Evolutionary conservation across 2,797 vertebrate species (phyloP), one percentile per base, ranked within the genome.

Genomic region (Malacoctenus gilli): DNA sequence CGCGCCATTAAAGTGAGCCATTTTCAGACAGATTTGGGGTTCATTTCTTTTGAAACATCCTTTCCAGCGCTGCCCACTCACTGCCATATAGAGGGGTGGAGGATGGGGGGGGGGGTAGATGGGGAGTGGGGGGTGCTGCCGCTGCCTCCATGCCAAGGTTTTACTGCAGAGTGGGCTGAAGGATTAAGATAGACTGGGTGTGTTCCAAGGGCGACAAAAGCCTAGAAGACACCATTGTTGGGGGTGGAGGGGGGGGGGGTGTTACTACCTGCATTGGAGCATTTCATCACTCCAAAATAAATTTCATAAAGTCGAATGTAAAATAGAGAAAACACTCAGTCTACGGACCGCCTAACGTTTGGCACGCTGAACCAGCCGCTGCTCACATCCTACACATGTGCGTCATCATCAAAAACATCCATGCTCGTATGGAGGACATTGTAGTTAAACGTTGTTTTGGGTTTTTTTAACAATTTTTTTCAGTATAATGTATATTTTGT

Each of bases 141-240:
- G n/a, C n/a, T 28, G 77, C 85, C 63, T 85, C 77, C 75, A 86
- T 89, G 87, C 87, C 89, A 89, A 86, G 89, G 85, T 84, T 89
- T 88, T 89, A 85, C 87, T 87, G 89, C 87, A 89, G 87, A 88
- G 86, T 86, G 84, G 83, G 82, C 82, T 90, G 87, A 87, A 83
- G 85, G 87, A 90, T 90, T 89, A 89, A 88, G 85, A 89, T 87
- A 87, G 84, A 82, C 84, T 88, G 87, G 87, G 84, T 89, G 87
- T 86, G 87, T 90, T 90, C 89, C 87, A 88, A 85, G 77, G 77
- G 76, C 54, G 72, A 88, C 85, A 88, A 86, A 73, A 84, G 82
- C 80, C 70, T 79, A 72, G 79, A 87, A 85, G 73, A 85, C 74
- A 86, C 64, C 51, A 78, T 77, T 83, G 78, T 81, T 72, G 75